Base-by-base conservation (phyloP, 2,113 vertebrate species). In the Hippocampus comes region DNA sequence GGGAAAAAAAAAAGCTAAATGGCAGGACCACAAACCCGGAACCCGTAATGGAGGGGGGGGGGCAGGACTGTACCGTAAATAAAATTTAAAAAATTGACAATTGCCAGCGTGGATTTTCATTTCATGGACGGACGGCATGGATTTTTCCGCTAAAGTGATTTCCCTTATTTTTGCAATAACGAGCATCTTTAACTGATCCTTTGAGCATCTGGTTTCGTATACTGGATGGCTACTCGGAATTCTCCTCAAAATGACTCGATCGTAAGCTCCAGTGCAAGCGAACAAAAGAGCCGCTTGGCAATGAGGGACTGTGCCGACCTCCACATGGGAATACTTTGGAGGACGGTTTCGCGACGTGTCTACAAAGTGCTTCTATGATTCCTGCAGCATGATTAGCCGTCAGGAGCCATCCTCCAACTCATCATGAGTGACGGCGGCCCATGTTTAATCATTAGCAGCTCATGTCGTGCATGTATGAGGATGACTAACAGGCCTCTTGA, bases 281-380 rank as follows among this genome's bases (percentile, higher is more conserved):
- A 60, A 60, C 25, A 60, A 60, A 60, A 23, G 27, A 56, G n/a
- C 53, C 21, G 53, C 21, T 56, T 56, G 9, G 53, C 53, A 3
- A n/a, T 1, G 9, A 56, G 21, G 21, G 21, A 11, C 53, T 23
- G 53, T 11, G 20, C 53, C 9, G 21, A 56, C 21, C 9, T 11
- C 57, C 57, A 60, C 57, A 60, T 60, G 57, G 57, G 25, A 60
- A 60, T 27, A 25, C 57, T 60, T 60, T 60, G 57, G 25, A 60
- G 57, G 57, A 30, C 25, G 57, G 12, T 60, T 60, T 60, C 17
- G 57, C 57, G 25, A 60, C 25, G 57, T 30, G 57, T 60, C 57
- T 30, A 14, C 57, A 60, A 60, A 60, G 57, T 60, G 57, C 25
- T 60, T 30, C 57, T 60, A 25, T 17, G 25, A 60, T 60, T 60